A percentile compares a stretch with the other conserved stretches of the same genome.
Conservation (phyloP, 2,797 vertebrate species). For the Pseudochirops corinnae region DNA sequence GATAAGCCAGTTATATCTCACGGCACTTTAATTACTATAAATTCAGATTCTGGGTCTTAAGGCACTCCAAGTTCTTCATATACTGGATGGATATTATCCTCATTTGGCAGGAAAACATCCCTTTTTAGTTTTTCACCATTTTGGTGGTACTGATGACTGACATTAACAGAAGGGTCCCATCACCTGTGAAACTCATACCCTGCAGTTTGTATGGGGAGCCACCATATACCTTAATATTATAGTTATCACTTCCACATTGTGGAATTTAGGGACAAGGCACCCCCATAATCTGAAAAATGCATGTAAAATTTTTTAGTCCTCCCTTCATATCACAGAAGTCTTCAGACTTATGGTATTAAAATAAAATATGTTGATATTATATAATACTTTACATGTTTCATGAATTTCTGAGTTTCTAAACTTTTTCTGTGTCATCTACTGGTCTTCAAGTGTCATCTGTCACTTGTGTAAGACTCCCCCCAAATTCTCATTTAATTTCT, state of each 20-base stretch:
- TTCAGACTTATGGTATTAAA: neutral
- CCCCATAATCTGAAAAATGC: neutral
- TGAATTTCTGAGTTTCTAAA: neutral
- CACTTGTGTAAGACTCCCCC: no score
- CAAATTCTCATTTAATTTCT: neutral
- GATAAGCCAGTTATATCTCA: no score
- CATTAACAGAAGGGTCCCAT: neutral
- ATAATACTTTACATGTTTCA: neutral
- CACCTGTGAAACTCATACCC: neutral
- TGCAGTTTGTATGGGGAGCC: neutral
- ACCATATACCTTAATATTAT: neutral
- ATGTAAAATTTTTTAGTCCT: neutral
- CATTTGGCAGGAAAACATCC: no score
- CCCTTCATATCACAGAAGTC: neutral
- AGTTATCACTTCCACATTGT: neutral
- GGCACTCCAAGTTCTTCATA: no score
- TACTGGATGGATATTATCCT: no score
- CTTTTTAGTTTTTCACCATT: no score
- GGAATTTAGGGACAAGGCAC: neutral
- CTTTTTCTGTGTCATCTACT: neutral
- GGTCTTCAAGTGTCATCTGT: neutral
- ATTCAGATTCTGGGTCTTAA: no score
- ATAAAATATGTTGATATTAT: neutral
- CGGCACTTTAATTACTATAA: no score
- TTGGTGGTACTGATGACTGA: no score